Evolutionary conservation across 2,797 vertebrate genomes (phyloP).

Genomic region (Mareca strepera): DNA sequence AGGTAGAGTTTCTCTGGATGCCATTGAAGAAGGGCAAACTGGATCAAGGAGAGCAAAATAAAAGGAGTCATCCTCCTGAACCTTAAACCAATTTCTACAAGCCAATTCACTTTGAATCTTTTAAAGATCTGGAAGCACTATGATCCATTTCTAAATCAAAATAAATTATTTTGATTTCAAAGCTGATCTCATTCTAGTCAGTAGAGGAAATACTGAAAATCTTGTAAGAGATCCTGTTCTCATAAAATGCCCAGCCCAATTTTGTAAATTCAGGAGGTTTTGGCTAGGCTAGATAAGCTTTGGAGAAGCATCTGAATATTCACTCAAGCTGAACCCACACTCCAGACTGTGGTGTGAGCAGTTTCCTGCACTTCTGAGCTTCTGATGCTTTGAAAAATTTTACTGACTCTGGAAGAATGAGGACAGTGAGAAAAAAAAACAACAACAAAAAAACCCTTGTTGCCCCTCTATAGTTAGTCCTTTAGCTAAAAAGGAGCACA

Average conservation of each 20-base stretch:
- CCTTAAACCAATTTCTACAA: background rate
- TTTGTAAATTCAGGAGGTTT: conserved; percentile 64
- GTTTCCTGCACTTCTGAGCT: conserved; percentile 61
- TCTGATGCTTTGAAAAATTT: conserved; percentile 49
- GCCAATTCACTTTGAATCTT: background rate
- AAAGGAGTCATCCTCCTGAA: background rate
- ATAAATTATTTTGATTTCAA: conserved; percentile 30
- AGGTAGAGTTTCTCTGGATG: background rate
- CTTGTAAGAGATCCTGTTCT: conserved; percentile 64
- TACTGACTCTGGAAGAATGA: conserved; percentile 36
- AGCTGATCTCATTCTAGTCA: conserved; percentile 52
- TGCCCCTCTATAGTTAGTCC: background rate
- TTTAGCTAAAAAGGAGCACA: background rate
- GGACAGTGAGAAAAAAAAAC: background rate
- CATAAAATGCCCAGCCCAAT: conserved; percentile 66
- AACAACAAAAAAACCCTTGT: background rate
- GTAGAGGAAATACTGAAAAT: conserved; percentile 55
- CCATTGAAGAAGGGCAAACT: background rate
- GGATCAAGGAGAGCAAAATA: background rate
- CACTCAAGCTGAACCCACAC: conserved; percentile 67
- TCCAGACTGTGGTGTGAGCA: conserved; percentile 68
- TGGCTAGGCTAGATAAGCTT: conserved; percentile 72
- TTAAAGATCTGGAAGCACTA: conserved; percentile 16
- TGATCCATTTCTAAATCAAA: conserved; percentile 27
- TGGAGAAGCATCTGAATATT: conserved; percentile 66